These are phyloP conservation scores for Sterrhoptilus dennistouni DNA, from an alignment of 2,113 vertebrate species.

Conservation along the genomic window DNA sequence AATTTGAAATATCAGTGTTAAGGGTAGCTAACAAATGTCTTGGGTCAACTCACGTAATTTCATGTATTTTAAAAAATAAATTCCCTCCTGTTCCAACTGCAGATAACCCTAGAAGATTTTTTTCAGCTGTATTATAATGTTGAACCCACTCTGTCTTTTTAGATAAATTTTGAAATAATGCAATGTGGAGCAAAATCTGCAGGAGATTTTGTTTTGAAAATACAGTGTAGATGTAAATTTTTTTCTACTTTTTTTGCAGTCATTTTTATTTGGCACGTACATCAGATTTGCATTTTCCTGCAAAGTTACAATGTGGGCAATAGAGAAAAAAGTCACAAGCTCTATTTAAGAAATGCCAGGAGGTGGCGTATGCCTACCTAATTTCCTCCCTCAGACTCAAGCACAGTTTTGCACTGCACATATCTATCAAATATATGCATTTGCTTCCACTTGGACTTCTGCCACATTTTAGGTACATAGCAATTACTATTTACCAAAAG, in stretches of 20 bases:
- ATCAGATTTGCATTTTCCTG: not conserved
- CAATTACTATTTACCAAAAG: not conserved
- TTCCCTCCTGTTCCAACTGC: not conserved
- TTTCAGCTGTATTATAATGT: not conserved
- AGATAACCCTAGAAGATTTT: not conserved
- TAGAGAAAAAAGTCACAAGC: not conserved
- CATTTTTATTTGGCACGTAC: not conserved
- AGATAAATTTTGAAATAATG: not conserved
- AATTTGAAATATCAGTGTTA: not conserved
- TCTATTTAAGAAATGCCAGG: slow-evolving; percentile 2
- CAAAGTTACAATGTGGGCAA: not conserved
- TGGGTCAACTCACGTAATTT: not conserved
- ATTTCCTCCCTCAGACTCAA: not conserved
- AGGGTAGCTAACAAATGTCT: not conserved
- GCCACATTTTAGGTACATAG: not conserved
- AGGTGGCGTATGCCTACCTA: slow-evolving; percentile 35
- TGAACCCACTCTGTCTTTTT: not conserved
- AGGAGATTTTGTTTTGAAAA: not conserved
- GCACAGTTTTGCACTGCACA: not conserved
- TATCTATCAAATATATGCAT: not conserved
- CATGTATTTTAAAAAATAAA: not conserved
- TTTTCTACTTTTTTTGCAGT: not conserved
- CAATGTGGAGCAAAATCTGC: not conserved
- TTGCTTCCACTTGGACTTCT: not conserved
- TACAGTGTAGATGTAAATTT: not conserved